These are phyloP conservation scores for Sebastes minor DNA, from an alignment of 2,797 vertebrate species.

Conservation along the genomic window DNA sequence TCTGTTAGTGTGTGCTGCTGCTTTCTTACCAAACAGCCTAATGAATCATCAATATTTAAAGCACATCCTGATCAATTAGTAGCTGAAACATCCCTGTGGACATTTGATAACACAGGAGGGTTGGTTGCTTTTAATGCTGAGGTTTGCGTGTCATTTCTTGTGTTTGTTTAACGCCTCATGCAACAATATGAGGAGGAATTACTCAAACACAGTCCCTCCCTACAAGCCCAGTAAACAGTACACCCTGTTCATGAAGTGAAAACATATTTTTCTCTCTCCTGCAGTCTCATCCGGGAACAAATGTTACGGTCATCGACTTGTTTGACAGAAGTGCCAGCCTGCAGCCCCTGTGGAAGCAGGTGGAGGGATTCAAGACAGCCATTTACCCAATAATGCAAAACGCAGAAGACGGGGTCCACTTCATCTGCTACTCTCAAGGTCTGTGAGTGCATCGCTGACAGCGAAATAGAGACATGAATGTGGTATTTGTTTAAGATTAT, in stretches of 20 bases:
- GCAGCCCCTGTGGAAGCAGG: conserved; percentile 92
- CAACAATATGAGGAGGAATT: background rate
- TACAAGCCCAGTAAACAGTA: too few relatives aligned
- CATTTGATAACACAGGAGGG: background rate
- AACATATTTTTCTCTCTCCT: conserved; percentile 7
- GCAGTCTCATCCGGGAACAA: conserved; percentile 91
- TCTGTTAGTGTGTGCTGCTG: background rate
- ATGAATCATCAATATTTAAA: conserved; percentile 35
- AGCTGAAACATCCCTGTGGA: background rate
- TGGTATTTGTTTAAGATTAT: conserved; percentile 16
- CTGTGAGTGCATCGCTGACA: conserved; percentile 11
- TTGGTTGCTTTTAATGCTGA: background rate
- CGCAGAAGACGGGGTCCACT: conserved; percentile 87
- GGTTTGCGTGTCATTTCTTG: background rate
- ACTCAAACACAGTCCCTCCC: background rate
- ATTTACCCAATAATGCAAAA: conserved; percentile 92
- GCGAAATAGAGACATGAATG: background rate
- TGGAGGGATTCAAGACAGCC: conserved; percentile 88
- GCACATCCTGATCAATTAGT: background rate
- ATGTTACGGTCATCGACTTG: conserved; percentile 89
- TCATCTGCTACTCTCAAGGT: conserved; percentile 95
- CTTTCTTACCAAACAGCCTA: background rate
- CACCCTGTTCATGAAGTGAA: background rate
- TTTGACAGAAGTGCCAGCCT: conserved; percentile 89
- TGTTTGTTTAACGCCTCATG: background rate